Conservation (phyloP, 2,113 vertebrate genomes). For the Sisor rabdophorus region DNA sequence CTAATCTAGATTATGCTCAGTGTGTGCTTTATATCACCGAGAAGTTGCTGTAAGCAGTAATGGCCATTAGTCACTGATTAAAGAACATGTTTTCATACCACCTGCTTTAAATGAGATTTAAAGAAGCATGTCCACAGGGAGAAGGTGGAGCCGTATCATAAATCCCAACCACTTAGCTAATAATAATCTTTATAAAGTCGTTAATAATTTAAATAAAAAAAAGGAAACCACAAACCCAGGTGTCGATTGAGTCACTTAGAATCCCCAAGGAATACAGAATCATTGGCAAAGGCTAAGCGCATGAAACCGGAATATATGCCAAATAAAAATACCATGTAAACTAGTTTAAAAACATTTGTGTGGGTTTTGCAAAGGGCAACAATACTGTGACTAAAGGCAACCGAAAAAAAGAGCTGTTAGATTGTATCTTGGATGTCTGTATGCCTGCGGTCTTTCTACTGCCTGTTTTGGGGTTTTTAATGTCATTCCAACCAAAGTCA, state of each 20-base stretch:
- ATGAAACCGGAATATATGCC: too few species aligned
- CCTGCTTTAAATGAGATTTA: conserved; percentile 31
- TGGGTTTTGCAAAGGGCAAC: too few species aligned
- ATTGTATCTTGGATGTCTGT: background rate
- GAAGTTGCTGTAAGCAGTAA: conserved; percentile 37
- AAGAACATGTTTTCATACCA: conserved; percentile 61
- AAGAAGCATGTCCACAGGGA: background rate
- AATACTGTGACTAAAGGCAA: background rate
- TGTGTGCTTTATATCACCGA: conserved; percentile 39
- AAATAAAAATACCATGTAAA: background rate
- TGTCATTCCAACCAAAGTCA: background rate
- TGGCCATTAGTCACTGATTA: conserved; percentile 54
- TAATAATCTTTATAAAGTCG: background rate
- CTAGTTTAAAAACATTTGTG: background rate
- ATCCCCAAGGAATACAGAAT: too few species aligned
- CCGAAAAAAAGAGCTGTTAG: background rate
- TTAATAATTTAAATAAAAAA: background rate
- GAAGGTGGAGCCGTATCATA: background rate
- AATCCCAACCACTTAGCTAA: background rate
- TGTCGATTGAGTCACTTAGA: background rate
- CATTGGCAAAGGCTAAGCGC: too few species aligned
- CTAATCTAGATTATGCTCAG: conserved; percentile 22
- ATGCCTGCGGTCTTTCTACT: background rate
- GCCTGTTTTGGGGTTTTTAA: background rate
- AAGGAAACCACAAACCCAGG: background rate